Percentiles rank a stretch among this genome's conserved stretches.
Conservation (phyloP, 2,797 vertebrate genomes). For the Sparidentex hasta region DNA sequence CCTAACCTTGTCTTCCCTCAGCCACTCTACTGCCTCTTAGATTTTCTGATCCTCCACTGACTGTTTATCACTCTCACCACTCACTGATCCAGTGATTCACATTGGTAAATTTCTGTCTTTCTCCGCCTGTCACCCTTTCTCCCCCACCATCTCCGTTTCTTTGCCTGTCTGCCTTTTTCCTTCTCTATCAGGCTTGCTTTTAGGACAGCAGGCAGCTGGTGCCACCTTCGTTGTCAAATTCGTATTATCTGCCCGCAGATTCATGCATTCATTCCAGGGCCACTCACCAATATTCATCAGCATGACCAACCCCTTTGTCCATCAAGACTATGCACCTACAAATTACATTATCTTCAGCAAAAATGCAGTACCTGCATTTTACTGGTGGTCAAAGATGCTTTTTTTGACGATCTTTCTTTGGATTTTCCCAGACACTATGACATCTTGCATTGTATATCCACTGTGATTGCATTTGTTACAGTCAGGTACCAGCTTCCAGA, state of each 20-base stretch:
- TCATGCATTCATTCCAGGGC: conserved; percentile 6
- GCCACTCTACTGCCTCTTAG: background rate
- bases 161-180: background rate
- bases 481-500: no score
- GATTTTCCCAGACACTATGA: background rate
- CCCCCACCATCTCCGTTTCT: background rate
- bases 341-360: background rate
- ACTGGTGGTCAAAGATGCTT: no score
- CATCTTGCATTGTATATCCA: background rate
- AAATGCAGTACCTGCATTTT: background rate
- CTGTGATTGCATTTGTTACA: background rate
- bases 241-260: conserved; percentile 18
- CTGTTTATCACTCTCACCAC: background rate
- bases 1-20: background rate
- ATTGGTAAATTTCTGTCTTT: conserved; percentile 1
- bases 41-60: background rate
- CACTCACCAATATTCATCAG: conserved; percentile 13
- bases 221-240: conserved; percentile 18
- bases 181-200: background rate
- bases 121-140: conserved; percentile 9
- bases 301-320: background rate
- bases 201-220: conserved; percentile 26
- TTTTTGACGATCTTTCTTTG: no score
- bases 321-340: background rate
- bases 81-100: conserved; percentile 6